phyloP scores from a whole-genome alignment of 2,113 vertebrate species.

The Cephalopholis sonnerati region DNA sequence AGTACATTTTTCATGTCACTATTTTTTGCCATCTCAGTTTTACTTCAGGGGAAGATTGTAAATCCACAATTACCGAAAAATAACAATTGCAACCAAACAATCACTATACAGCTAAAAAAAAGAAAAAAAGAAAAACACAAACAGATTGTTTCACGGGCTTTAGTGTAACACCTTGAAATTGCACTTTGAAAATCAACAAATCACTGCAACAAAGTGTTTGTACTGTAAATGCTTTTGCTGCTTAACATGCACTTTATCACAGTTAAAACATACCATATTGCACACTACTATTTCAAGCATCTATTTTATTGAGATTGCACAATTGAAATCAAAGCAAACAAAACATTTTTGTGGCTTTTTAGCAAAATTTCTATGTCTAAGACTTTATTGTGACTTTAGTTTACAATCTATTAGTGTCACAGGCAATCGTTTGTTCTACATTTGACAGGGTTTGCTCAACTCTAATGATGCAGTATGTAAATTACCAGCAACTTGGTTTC shows the following conservation, averaged over 20 bases:
- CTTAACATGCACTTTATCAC: constrained; percentile 11
- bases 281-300: constrained; percentile 1
- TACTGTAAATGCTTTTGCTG: not conserved
- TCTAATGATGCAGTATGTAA: constrained; percentile 17
- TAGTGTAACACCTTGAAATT: not conserved
- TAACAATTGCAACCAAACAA: not conserved
- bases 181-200: not conserved
- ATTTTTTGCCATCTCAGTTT: not conserved
- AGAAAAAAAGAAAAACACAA: not conserved
- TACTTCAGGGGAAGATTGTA: not conserved
- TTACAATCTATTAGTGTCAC: not conserved
- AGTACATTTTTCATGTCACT: not conserved
- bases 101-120: not conserved
- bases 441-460: not conserved
- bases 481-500: constrained; percentile 11
- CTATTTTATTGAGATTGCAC: constrained; percentile 30
- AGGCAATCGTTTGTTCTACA: not conserved
- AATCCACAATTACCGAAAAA: not conserved
- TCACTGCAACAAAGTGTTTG: not conserved
- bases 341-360: not conserved
- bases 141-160: not conserved
- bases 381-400: constrained; percentile 3
- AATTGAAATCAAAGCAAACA: constrained; percentile 25
- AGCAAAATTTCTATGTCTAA: not conserved
- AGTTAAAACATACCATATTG: not conserved